Evolutionary conservation across 1,140 invertebrate genomes (phyloP).

Genomic region (Plutomurus gul): DNA sequence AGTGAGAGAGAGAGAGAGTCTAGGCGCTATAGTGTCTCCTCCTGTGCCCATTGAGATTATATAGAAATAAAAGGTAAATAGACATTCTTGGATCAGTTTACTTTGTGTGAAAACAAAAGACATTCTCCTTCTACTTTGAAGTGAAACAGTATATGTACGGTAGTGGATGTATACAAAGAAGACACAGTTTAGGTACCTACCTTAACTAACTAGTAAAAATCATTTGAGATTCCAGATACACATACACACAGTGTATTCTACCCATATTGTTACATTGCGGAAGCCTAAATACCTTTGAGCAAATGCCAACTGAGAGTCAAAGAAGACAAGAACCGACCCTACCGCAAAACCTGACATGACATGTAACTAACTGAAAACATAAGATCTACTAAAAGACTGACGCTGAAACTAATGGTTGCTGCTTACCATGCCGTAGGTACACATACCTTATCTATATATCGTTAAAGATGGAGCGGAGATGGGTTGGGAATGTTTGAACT

Average conservation of each 20-base stretch:
- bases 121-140: no score
- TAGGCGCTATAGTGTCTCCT: neutral
- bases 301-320: neutral
- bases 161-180: no score
- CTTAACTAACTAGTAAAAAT: no score
- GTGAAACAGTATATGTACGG: no score
- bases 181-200: no score
- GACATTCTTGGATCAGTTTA: neutral
- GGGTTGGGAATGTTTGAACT: neutral
- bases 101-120: neutral
- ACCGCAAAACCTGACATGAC: constrained; percentile 13
- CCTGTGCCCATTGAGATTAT: neutral
- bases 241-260: no score
- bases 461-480: neutral
- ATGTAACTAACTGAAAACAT: constrained; percentile 11
- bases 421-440: neutral
- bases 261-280: neutral
- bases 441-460: neutral
- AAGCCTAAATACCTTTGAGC: constrained; percentile 13
- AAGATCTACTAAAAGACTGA: neutral
- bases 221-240: no score
- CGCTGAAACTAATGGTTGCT: neutral
- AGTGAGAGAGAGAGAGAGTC: neutral
- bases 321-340: neutral
- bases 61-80: neutral